phyloP scores from a whole-genome alignment of 2,113 vertebrate genomes.

The Malurus elegans region DNA sequence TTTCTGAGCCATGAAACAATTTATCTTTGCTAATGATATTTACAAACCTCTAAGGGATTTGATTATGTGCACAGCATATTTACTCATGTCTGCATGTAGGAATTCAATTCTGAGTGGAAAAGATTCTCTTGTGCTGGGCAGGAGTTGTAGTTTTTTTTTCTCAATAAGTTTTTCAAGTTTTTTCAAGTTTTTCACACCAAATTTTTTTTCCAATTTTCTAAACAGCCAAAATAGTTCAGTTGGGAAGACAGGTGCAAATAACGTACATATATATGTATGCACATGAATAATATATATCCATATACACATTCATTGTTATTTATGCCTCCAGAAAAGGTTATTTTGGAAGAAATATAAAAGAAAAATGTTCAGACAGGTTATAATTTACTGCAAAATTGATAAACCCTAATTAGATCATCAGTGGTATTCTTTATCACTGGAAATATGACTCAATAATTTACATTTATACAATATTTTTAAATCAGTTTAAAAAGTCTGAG shows the following conservation, averaged over 20 bases:
- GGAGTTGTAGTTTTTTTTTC: background rate
- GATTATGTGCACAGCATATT: background rate
- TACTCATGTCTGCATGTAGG: background rate
- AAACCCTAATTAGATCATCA: background rate
- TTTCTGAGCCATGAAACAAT: background rate
- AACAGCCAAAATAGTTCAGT: background rate
- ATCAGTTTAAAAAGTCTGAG: background rate
- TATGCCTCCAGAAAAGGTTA: background rate
- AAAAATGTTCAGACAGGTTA: background rate
- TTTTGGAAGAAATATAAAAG: background rate
- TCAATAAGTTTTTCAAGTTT: background rate
- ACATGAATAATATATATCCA: background rate
- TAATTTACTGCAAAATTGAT: background rate
- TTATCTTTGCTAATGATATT: background rate
- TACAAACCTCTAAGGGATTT: background rate
- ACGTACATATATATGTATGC: background rate
- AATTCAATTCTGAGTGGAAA: background rate
- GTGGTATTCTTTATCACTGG: background rate
- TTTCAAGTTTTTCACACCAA: too few relatives aligned
- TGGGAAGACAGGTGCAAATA: background rate
- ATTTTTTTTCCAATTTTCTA: background rate
- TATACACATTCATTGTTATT: accelerated
- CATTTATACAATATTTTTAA: background rate
- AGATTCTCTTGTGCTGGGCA: background rate
- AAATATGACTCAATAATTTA: background rate